These are phyloP conservation scores for Microtus oregoni DNA, from an alignment of 2,113 vertebrate genomes.

Conservation along the genomic window DNA sequence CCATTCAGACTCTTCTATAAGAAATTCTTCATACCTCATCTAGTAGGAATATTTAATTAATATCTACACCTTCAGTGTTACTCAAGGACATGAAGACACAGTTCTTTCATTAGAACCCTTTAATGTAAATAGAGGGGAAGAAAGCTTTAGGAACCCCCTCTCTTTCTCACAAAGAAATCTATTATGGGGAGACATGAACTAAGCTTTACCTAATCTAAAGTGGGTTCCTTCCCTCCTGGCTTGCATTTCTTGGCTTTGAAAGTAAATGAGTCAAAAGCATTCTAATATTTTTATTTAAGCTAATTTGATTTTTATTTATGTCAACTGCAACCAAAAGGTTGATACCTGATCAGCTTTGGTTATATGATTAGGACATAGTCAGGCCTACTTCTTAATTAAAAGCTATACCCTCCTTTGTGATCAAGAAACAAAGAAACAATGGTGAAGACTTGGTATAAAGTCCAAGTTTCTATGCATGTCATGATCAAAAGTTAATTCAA, in stretches of 20 bases:
- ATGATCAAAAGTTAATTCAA: not conserved
- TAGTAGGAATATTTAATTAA: not conserved
- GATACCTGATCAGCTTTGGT: not conserved
- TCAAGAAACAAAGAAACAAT: not conserved
- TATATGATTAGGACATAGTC: not conserved
- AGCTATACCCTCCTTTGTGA: not conserved
- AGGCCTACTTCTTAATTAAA: not conserved
- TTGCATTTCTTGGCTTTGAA: not conserved
- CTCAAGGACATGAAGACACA: not conserved
- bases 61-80: not conserved
- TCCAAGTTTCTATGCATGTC: not conserved
- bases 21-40: not conserved
- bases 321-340: not conserved
- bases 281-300: not conserved
- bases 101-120: not conserved
- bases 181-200: not conserved
- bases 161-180: not conserved
- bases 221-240: not conserved
- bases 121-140: not conserved
- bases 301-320: slow-evolving; percentile 14
- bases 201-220: not conserved
- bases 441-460: not conserved
- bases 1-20: not conserved
- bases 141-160: not conserved
- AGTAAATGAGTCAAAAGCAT: not conserved